Percentiles rank a stretch among this genome's conserved stretches.
Conservation (phyloP, 2,888 invertebrate genomes). For the Apodemia duryi region DNA sequence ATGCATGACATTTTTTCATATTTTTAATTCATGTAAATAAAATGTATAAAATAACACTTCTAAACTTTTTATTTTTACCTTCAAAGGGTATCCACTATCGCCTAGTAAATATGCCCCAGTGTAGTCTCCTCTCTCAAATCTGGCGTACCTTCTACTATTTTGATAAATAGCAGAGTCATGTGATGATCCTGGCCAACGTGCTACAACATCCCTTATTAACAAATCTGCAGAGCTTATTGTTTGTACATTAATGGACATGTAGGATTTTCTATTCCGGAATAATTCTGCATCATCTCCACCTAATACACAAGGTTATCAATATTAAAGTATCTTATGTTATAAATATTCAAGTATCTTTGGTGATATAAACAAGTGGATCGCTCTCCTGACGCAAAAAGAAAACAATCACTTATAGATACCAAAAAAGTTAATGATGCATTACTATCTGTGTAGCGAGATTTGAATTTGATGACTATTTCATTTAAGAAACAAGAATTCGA, state of each 20-base stretch:
- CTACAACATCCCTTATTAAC: conserved; percentile 33
- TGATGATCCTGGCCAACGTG: conserved; percentile 36
- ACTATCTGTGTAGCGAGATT: no score
- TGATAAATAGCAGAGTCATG: conserved; percentile 32
- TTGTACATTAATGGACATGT: conserved; percentile 33
- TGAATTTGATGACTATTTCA: no score
- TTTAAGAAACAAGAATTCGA: no score
- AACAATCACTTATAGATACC: no score
- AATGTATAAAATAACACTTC: neutral
- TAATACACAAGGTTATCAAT: conserved; percentile 16
- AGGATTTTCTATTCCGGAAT: conserved; percentile 34
- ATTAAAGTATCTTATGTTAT: neutral
- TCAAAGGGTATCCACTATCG: conserved; percentile 14
- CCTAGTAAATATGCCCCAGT: conserved; percentile 11
- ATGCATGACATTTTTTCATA: neutral
- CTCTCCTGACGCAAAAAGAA: no score
- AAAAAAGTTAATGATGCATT: no score
- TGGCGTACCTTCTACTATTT: conserved; percentile 2
- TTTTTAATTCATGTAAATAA: conserved; percentile 4
- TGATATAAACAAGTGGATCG: no score
- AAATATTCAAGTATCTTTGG: no score
- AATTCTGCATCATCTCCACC: conserved; percentile 34
- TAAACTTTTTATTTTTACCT: conserved; percentile 16
- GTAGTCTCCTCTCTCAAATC: conserved; percentile 10
- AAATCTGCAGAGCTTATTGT: conserved; percentile 32